Evolutionary conservation across 1,140 invertebrate genomes (phyloP), one percentile per base, ranked within the genome.

Genomic region (Scaptomyza hsui): DNA sequence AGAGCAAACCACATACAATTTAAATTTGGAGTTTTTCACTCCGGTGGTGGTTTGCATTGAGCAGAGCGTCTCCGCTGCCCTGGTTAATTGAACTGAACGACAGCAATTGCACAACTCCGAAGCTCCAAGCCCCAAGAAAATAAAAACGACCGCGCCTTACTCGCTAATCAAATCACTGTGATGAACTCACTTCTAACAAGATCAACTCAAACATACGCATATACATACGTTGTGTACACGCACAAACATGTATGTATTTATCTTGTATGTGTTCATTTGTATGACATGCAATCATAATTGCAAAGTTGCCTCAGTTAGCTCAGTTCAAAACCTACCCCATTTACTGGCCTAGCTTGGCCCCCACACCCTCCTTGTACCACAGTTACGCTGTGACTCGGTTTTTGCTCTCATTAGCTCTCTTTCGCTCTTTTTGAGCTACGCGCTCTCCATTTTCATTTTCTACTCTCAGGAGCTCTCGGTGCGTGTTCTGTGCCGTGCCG

Each of bases 71-170:
- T 18, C n/a, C 12, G 29, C 72, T 81, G 74, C 71, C 64, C 61
- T 77, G 53, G 49, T 88, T 85, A 88, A 86, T 88, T 85, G 65
- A 86, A 80, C 16, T 53, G 24, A 39, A 55, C 18, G 21, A 24
- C 68, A 69, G 64, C 59, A 71, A 76, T 86, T 86, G 77, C 82
- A 81, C 77, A 82, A 82, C 70, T 74, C 52, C 72, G 56, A 67
- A 9, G 49, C 37, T 37, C 29, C 10, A 39, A 12, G 26, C 6
- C 26, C 1, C 41, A 42, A 42, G 41, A 42, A 39, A 51, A 15
- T 41, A 39, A 39, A 21, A 32, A 42, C 4, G 41, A 44, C 52
- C 56, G 70, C 70, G 56, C 70, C 70, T 60, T 15, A 4, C 13
- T 24, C 42, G 55, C 56, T 68, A 68, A 72, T 68, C 64, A 55